Evolutionary conservation across 1,140 invertebrate species (phyloP).

Genomic region (Augochlora pura): DNA sequence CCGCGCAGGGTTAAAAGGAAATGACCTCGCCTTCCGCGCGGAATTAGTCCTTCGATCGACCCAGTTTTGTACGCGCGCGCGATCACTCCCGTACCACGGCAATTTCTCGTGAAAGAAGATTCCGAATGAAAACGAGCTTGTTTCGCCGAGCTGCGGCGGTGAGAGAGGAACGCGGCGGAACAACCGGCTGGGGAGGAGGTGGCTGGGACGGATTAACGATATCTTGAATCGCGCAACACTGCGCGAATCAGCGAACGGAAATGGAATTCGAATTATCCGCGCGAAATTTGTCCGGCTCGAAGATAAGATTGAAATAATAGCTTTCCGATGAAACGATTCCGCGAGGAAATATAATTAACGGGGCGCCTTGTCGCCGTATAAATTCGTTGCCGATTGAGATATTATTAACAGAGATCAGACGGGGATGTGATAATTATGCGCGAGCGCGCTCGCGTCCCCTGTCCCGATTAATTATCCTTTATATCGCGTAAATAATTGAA

Average conservation of each 20-base stretch:
- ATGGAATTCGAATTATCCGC: not conserved
- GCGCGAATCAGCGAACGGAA: not conserved
- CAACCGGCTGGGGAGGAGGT: too few relatives aligned
- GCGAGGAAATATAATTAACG: not conserved
- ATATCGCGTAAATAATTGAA: too few relatives aligned
- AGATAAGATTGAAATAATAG: not conserved
- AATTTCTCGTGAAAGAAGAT: not conserved
- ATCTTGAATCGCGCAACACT: not conserved
- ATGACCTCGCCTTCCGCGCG: not conserved
- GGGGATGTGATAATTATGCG: too few relatives aligned
- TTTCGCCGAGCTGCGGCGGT: not conserved
- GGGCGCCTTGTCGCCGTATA: not conserved
- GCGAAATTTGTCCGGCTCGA: not conserved
- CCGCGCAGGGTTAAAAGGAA: not conserved
- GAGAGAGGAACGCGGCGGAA: not conserved
- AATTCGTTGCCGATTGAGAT: not conserved
- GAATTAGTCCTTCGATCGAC: conserved; percentile 31
- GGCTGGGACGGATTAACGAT: too few relatives aligned
- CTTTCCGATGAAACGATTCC: not conserved
- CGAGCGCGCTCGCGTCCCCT: too few relatives aligned
- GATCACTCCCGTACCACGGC: not conserved
- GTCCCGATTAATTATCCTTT: too few relatives aligned
- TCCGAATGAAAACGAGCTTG: too few relatives aligned
- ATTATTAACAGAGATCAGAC: not conserved
- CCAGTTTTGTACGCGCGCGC: not conserved